Evolutionary conservation across 2,797 vertebrate species (phyloP), one percentile per base, ranked within the genome.

Genomic region (Rhyacichthys aspro): DNA sequence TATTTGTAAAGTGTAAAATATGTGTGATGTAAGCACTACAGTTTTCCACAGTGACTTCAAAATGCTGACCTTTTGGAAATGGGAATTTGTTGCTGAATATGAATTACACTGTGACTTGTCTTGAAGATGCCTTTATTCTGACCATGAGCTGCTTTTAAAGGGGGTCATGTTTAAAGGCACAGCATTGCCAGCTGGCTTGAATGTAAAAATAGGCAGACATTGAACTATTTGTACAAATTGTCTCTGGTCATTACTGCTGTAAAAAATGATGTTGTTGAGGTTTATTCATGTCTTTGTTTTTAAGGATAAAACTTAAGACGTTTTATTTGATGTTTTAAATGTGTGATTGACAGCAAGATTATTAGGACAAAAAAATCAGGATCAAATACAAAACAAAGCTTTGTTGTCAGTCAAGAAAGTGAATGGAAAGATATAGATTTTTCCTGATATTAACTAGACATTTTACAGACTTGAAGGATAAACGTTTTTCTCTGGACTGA

Each of bases 81-180:
- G 15, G 44, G 11, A 17, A 62, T 68, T 71, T 52, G 57, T 78
- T 56, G 69, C 58, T 49, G 65, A 75, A 72, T 63, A 75, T 70
- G 61, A 83, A 78, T 76, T 76, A 79, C 88, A 86, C 87, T 88
- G 86, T 89, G 87, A 89, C 64, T 74, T 38, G 52, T 86, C 63
- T 76, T 82, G 67, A 87, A 77, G 75, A 76, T 86, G 88, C 87
- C 89, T 91, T 91, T 86, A 63, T 70, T 58, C 64, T 58, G 76
- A 86, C 79, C 74, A 75, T 36, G 67, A 76, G 76, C 72, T 76
- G 80, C 67, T 79, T 11, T 52, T 55, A 48, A 60, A 28, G 53
- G 53, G 37, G 62, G 41, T 60, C 38, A 10, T 36, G 36, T 69
- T 63, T 55, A 55, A 75, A 64, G 72, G 68, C 67, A 54, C 43